These are phyloP conservation scores for Nasonia giraulti DNA, from an alignment of 1,140 invertebrate species.

Conservation along the genomic window DNA sequence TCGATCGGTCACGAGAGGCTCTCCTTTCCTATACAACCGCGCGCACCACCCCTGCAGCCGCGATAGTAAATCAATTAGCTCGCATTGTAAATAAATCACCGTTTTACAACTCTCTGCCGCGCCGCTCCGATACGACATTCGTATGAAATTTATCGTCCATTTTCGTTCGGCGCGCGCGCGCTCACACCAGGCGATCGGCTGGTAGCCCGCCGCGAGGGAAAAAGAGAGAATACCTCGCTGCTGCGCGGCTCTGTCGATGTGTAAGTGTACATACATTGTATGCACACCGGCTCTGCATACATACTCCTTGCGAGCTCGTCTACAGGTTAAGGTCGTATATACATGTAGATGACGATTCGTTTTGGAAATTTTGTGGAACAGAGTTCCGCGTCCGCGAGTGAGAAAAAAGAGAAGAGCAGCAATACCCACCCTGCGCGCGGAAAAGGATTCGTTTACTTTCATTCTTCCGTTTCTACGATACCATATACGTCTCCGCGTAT, in stretches of 20 bases:
- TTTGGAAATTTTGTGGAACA: conserved; percentile 23
- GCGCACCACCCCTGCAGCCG: conserved; percentile 3
- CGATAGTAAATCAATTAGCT: conserved; percentile 70
- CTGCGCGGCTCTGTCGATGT: background rate
- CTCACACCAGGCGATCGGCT: background rate
- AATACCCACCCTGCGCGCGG: conserved; percentile 7
- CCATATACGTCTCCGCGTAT: background rate
- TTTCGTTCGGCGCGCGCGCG: conserved; percentile 53
- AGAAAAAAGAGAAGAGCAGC: conserved; percentile 4
- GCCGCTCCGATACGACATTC: conserved; percentile 61
- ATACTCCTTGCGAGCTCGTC: background rate
- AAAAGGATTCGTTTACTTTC: conserved; percentile 33
- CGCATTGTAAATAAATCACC: conserved; percentile 70
- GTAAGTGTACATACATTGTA: background rate
- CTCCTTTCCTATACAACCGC: too few species aligned
- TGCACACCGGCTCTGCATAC: background rate
- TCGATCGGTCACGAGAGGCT: background rate
- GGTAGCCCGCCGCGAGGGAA: background rate
- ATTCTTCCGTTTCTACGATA: conserved; percentile 8
- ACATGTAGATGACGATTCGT: conserved; percentile 13
- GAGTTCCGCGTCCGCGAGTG: background rate
- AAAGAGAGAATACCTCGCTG: conserved; percentile 2
- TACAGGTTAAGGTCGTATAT: background rate
- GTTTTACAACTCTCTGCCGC: conserved; percentile 65
- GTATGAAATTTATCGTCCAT: conserved; percentile 66